Evolutionary conservation across 2,888 invertebrate species (phyloP).

Genomic region (Troides oblongomaculatus): DNA sequence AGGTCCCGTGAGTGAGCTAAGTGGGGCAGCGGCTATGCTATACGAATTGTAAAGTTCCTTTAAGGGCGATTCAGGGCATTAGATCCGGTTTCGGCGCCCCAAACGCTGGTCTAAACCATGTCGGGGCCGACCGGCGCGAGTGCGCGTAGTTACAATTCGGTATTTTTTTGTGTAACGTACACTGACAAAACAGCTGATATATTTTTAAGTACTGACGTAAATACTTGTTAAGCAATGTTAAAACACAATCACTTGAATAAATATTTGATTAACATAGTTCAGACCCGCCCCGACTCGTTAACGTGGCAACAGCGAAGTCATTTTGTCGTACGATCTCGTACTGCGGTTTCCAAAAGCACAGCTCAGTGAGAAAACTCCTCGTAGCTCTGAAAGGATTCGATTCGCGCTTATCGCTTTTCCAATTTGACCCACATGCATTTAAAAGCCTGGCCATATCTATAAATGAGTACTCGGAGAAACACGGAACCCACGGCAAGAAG

Average conservation of each 20-base stretch:
- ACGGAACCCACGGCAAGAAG: not conserved
- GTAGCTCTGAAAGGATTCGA: too few species aligned
- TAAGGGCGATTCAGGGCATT: conserved; percentile 64
- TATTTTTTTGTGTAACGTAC: conserved; percentile 21
- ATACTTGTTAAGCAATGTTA: conserved; percentile 22
- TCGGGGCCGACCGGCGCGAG: conserved; percentile 32
- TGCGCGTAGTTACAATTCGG: conserved; percentile 32
- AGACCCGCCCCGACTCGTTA: conserved; percentile 4
- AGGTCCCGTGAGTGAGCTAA: conserved; percentile 44
- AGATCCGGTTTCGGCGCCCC: conserved; percentile 67
- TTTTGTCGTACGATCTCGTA: too few species aligned
- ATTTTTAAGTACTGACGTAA: conserved; percentile 28
- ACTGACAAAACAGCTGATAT: conserved; percentile 21
- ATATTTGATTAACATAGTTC: conserved; percentile 28
- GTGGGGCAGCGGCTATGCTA: conserved; percentile 50
- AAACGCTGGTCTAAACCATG: conserved; percentile 49
- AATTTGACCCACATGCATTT: conserved; percentile 15
- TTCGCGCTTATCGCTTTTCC: too few species aligned
- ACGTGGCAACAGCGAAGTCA: conserved; percentile 19
- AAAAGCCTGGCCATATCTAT: conserved; percentile 35
- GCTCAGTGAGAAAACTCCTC: too few species aligned
- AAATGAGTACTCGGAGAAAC: conserved; percentile 4
- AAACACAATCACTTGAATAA: conserved; percentile 29
- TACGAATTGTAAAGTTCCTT: conserved; percentile 57
- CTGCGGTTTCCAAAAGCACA: too few species aligned